Evolutionary conservation across 2,888 invertebrate species (phyloP).

Genomic region (Diploptera punctata): DNA sequence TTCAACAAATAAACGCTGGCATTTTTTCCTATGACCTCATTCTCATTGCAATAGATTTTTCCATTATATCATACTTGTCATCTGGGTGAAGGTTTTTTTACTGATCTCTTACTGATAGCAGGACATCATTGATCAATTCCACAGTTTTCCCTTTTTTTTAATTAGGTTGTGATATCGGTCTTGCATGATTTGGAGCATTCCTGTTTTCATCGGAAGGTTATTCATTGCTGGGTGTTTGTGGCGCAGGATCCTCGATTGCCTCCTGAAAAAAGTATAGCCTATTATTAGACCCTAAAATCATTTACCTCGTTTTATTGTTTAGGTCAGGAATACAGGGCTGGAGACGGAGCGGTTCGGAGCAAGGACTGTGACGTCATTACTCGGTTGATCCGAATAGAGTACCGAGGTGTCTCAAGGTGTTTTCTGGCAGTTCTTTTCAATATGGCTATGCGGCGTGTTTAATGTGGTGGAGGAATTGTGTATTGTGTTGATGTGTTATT

Average conservation of each 20-base stretch:
- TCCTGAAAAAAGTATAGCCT: constrained; percentile 5
- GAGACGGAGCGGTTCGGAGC: too few relatives aligned
- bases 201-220: not conserved
- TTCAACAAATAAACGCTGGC: not conserved
- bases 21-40: not conserved
- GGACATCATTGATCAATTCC: constrained; percentile 24
- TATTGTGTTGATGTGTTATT: too few relatives aligned
- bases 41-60: constrained; percentile 25
- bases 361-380: too few relatives aligned
- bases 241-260: constrained; percentile 5
- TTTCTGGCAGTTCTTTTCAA: too few relatives aligned
- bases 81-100: constrained; percentile 22
- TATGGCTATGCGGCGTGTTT: too few relatives aligned
- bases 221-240: constrained; percentile 10
- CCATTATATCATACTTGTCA: constrained; percentile 26
- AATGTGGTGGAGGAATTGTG: too few relatives aligned
- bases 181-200: constrained; percentile 4
- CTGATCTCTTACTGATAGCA: constrained; percentile 12
- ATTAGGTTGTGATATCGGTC: constrained; percentile 16
- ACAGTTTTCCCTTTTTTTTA: not conserved
- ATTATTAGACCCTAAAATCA: constrained; percentile 11
- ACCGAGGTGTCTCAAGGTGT: too few relatives aligned
- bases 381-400: too few relatives aligned
- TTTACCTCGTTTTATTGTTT: not conserved
- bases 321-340: not conserved